Evolutionary conservation across 2,888 invertebrate species (phyloP), one percentile per base, ranked within the genome.

Genomic region (Ormyrus rosae): DNA sequence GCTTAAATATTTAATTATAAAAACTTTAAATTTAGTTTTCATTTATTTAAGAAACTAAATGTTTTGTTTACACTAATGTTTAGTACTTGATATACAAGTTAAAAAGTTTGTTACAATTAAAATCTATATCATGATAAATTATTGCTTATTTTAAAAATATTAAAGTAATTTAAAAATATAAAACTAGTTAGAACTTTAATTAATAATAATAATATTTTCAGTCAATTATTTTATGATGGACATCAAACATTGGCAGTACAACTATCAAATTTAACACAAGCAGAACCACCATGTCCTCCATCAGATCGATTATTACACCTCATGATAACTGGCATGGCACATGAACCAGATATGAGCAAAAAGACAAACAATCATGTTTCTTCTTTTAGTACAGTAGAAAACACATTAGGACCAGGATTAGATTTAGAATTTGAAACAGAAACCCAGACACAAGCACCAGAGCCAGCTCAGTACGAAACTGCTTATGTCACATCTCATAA

Each of bases 401-500:
- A 91, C 91, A 93, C 89, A 88, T 92, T 92, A 90, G 96, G 91
- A 88, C 95, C 94, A 86, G 98, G 98, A 70, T 86, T 90, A 93
- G 99, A 99, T 91, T 91, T 99, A 83, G 99, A 99, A 91, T 99
- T 96, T 91, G 99, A 99, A 90, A 98, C 98, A 72, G 99, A 99
- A 90, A 96, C 97, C 0, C 96, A 96, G 6, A 95, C 96, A 0
- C 93, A 97, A 13, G 98, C 99, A 0, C 98, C 99, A 0, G 99
- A 99, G 90, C 99, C 99, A 0, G 97, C 98, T 0, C 94, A 97
- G 9, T 99, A 99, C 89, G 99, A 99, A 92, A 99, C 99, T 0
- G 99, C 99, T 0, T 99, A 99, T 89, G 98, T 99, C 55, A 99
- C 99, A 3, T 97, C 98, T 5, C 99, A 99, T 91, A 99, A 99